Percentiles rank a stretch among this genome's conserved stretches.
Conservation (phyloP, 2,888 invertebrate genomes). For the Agrochola litura region DNA sequence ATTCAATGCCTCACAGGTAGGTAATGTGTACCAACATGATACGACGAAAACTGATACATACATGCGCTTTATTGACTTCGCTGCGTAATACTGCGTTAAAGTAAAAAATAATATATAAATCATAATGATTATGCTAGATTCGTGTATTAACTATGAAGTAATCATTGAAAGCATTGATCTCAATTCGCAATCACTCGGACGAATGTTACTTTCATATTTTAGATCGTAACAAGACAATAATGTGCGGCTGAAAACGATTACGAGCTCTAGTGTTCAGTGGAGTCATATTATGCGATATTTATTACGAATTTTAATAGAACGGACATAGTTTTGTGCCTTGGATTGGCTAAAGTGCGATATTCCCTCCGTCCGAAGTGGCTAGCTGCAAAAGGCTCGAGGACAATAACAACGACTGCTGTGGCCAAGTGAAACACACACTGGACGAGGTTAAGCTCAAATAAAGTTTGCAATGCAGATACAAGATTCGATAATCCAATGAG, state of each 20-base stretch:
- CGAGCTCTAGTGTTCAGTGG: not conserved
- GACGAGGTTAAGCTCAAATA: not conserved
- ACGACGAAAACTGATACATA: not conserved
- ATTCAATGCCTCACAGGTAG: not conserved
- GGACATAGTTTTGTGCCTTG: not conserved
- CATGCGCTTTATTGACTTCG: not conserved
- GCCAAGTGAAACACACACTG: not conserved
- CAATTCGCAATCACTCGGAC: slow-evolving; percentile 38
- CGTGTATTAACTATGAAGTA: slow-evolving; percentile 48
- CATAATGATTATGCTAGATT: slow-evolving; percentile 23
- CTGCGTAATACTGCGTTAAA: slow-evolving; percentile 1
- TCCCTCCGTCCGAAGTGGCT: too few species aligned
- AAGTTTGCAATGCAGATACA: not conserved
- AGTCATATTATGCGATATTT: not conserved
- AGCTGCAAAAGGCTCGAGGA: not conserved
- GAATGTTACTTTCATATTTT: slow-evolving; percentile 60
- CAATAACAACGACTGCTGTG: not conserved
- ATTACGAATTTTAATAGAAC: not conserved
- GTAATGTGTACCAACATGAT: slow-evolving; percentile 8
- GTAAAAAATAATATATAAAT: slow-evolving; percentile 13
- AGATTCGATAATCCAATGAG: not conserved
- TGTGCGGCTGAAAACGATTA: slow-evolving; percentile 11
- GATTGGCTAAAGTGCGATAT: too few species aligned
- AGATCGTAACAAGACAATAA: slow-evolving; percentile 36
- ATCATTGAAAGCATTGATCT: slow-evolving; percentile 57